Evolutionary conservation across 2,888 invertebrate genomes (phyloP).

Genomic region (Drosophila ezoana): DNA sequence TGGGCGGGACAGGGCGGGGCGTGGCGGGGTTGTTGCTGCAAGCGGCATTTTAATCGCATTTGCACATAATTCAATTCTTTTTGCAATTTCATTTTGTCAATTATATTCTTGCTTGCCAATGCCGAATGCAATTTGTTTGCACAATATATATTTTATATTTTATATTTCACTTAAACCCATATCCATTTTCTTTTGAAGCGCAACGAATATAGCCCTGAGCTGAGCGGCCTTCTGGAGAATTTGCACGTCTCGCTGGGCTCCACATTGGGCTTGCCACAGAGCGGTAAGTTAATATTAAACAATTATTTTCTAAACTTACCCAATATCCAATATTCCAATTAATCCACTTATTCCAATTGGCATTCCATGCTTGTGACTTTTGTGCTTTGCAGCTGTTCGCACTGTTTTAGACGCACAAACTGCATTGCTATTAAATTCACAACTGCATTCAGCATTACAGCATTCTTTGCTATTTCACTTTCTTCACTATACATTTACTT

Average conservation of each 20-base stretch:
- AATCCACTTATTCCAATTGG: no score
- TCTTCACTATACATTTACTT: no score
- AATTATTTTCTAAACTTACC: neutral
- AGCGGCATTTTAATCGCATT: constrained; percentile 74
- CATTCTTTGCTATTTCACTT: no score
- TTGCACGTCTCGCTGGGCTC: constrained; percentile 84
- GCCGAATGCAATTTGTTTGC: constrained; percentile 48
- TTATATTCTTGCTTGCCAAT: constrained; percentile 55
- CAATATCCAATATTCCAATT: no score
- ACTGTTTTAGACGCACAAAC: no score
- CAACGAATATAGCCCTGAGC: constrained; percentile 83
- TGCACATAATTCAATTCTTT: constrained; percentile 73
- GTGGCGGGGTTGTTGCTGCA: constrained; percentile 9
- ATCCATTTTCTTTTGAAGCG: constrained; percentile 60
- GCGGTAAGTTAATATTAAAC: constrained; percentile 72
- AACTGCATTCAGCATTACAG: no score
- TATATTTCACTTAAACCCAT: neutral
- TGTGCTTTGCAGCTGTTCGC: no score
- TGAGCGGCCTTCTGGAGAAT: constrained; percentile 84
- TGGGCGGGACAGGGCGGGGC: neutral
- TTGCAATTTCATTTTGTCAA: constrained; percentile 69
- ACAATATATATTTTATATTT: constrained; percentile 40
- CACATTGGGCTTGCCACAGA: constrained; percentile 84
- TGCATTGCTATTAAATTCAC: no score
- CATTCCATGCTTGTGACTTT: no score